Conservation (phyloP, 2,888 invertebrate species). For the Pristionchus entomophagus region DNA sequence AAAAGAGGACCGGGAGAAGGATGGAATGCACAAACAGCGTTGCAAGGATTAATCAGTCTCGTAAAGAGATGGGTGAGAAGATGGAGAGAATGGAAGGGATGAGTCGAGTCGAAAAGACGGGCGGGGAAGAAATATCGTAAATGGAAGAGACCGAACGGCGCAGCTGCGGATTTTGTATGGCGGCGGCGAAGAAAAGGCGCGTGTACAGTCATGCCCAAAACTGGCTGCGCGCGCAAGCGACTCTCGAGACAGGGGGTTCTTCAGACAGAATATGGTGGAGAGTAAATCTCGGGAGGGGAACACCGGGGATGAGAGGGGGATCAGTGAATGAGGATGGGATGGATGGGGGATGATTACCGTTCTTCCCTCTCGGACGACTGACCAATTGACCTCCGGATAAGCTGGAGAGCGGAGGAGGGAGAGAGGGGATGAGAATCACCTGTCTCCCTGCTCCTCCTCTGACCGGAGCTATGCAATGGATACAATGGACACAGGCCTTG, state of each 20-base stretch:
- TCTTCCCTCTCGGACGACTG: slow-evolving; percentile 33
- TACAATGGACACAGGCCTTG: slow-evolving; percentile 44
- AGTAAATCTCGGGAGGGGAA: background rate
- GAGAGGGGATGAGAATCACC: slow-evolving; percentile 3
- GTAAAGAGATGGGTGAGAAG: background rate
- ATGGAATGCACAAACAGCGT: slow-evolving; percentile 41
- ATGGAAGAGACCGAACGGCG: slow-evolving; percentile 16
- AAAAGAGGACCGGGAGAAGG: background rate
- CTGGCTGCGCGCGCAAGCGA: background rate
- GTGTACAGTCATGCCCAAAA: slow-evolving; percentile 5
- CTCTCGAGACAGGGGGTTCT: slow-evolving; percentile 19
- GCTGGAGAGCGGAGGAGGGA: background rate
- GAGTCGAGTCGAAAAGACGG: background rate
- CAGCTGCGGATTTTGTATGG: slow-evolving; percentile 37
- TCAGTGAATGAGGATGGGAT: slow-evolving; percentile 5
- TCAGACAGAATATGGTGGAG: background rate
- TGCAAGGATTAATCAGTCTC: slow-evolving; percentile 40
- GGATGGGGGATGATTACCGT: slow-evolving; percentile 35
- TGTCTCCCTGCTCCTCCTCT: background rate
- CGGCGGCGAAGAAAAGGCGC: too few relatives aligned
- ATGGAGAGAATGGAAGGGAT: slow-evolving; percentile 9
- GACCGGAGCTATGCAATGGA: slow-evolving; percentile 26
- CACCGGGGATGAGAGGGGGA: slow-evolving; percentile 27
- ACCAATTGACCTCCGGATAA: slow-evolving; percentile 46
- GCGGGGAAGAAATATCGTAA: background rate